A percentile compares a stretch with the other conserved stretches of the same genome.
Evolutionary conservation across 2,797 vertebrate species (phyloP).

Genomic region (Gymnothorax reevesii): DNA sequence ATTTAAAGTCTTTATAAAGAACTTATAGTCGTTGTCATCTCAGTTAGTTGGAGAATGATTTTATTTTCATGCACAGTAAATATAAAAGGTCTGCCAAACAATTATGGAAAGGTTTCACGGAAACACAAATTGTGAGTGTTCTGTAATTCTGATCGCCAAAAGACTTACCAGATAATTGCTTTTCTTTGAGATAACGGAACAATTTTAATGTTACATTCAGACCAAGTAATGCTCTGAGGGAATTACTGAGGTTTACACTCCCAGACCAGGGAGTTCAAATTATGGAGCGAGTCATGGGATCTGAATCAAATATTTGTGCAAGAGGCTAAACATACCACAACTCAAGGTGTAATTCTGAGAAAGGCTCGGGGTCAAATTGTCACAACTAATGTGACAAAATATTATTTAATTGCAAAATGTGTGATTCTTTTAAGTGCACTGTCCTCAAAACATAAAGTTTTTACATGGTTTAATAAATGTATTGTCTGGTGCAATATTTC

Average conservation of each 20-base stretch:
- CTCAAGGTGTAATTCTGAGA: too few relatives aligned
- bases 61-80: slow-evolving; percentile 28
- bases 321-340: background rate
- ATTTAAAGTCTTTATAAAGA: background rate
- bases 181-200: background rate
- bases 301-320: background rate
- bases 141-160: background rate
- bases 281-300: background rate
- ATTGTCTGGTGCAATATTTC: too few relatives aligned
- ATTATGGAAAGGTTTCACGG: slow-evolving; percentile 39
- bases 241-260: background rate
- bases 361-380: too few relatives aligned
- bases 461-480: too few relatives aligned
- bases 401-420: too few relatives aligned
- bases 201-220: slow-evolving; percentile 22
- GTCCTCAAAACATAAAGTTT: too few relatives aligned
- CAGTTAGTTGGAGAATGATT: slow-evolving; percentile 25
- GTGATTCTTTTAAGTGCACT: too few relatives aligned
- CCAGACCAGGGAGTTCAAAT: background rate
- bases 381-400: too few relatives aligned
- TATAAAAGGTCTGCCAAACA: slow-evolving; percentile 32
- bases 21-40: slow-evolving; percentile 25
- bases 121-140: slow-evolving; percentile 24
- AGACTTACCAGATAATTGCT: slow-evolving; percentile 10
- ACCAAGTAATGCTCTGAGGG: background rate